Conservation (phyloP, 2,797 vertebrate genomes). For the Ctenosaura bakeri region DNA sequence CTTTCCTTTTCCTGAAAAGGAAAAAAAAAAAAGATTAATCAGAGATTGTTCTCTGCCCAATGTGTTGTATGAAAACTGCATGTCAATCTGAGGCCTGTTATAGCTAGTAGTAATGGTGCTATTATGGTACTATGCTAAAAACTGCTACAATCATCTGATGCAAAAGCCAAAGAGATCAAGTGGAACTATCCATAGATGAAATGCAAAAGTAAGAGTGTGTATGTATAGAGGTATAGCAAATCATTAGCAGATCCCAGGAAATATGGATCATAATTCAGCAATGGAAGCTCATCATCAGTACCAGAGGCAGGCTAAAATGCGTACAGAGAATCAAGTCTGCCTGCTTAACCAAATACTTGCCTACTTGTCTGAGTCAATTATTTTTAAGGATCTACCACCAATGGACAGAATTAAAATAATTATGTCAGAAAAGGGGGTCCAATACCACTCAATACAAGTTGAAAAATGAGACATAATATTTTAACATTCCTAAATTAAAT, state of each 20-base stretch:
- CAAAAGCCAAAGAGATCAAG: neutral
- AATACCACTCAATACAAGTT: slow-evolving; percentile 29
- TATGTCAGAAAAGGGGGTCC: slow-evolving; percentile 21
- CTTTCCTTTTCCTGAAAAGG: too few species aligned
- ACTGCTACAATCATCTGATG: neutral
- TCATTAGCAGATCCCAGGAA: neutral
- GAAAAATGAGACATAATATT: slow-evolving; percentile 27
- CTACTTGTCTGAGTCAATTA: neutral
- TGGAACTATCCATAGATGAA: neutral
- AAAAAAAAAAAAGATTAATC: neutral
- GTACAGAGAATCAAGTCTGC: neutral
- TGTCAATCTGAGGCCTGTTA: neutral
- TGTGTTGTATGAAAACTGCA: neutral
- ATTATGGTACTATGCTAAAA: neutral
- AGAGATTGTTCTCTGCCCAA: neutral
- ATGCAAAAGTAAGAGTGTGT: neutral
- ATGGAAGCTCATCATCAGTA: neutral
- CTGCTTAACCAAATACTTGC: neutral
- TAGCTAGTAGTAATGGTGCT: too few species aligned
- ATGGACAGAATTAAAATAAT: rapidly evolving
- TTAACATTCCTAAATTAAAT: slow-evolving; percentile 45
- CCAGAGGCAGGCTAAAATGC: neutral
- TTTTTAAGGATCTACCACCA: slow-evolving; percentile 6
- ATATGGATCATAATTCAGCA: neutral
- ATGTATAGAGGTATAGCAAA: neutral